Evolutionary conservation across 2,797 vertebrate species (phyloP).

Genomic region (Rhinella marina): DNA sequence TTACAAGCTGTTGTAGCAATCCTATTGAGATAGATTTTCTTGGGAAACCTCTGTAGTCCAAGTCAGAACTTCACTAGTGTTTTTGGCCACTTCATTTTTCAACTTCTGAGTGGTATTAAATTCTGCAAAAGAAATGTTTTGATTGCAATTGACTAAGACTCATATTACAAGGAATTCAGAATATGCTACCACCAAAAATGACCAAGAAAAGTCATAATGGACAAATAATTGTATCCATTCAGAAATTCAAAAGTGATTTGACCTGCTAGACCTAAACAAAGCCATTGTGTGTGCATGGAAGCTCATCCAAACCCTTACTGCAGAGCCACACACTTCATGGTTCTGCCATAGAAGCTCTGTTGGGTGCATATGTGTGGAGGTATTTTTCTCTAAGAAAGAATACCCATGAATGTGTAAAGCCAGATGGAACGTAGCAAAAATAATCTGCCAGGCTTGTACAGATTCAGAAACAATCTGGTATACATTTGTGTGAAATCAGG

Average conservation of each 20-base stretch:
- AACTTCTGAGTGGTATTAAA: neutral
- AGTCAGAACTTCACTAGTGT: neutral
- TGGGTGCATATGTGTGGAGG: too few relatives aligned
- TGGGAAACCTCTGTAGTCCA: neutral
- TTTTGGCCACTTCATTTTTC: neutral
- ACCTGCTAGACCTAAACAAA: neutral
- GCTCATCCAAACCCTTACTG: too few relatives aligned
- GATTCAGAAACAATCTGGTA: too few relatives aligned
- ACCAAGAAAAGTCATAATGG: neutral
- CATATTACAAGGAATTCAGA: neutral
- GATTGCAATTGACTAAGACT: neutral
- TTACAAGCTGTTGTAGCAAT: neutral
- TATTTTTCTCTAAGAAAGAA: too few relatives aligned
- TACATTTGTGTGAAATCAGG: too few relatives aligned
- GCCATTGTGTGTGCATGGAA: too few relatives aligned
- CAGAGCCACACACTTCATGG: too few relatives aligned
- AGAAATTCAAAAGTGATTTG: neutral
- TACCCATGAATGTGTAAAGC: too few relatives aligned
- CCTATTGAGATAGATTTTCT: neutral
- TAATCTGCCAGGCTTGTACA: too few relatives aligned
- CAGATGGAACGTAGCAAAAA: too few relatives aligned
- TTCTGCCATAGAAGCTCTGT: too few relatives aligned
- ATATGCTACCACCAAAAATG: neutral
- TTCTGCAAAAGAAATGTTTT: neutral
- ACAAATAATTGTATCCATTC: neutral